Base-by-base conservation (phyloP, 2,888 invertebrate species). In the Meganola albula region DNA sequence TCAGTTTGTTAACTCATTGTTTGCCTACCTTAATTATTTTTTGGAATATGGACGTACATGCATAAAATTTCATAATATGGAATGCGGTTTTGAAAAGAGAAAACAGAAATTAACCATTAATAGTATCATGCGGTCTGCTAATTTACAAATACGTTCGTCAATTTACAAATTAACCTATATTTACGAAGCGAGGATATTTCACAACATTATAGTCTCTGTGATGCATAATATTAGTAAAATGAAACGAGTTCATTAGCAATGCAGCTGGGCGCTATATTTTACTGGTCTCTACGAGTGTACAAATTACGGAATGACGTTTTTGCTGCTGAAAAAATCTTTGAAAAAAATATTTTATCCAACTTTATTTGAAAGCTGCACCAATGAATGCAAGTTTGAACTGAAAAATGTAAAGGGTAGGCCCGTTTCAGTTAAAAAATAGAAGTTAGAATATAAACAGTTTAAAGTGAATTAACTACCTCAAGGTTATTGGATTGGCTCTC, bases 241-340 rank as follows among this genome's bases (percentile, higher is more conserved):
- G 74, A 78, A 79, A 64, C 65, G 72, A 58, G 69, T 78, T 78
- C 78, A 78, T 78, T 79, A 78, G 74, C 62, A 53, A 31, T 60
- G 65, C 76, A 78, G 75, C 76, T 75, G 73, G 51, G 58, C 68
- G 53, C 66, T 48, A 77, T 78, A 75, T 76, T 78, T 79, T 68
- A 74, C 68, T 53, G 52, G 64, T n/a, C n/a, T n/a, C n/a, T n/a
- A n/a, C n/a, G n/a, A n/a, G n/a, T 53, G 52, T 63, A 71, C 70
- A 69, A 68, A 75, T 74, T 74, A 63, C 67, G 58, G 50, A 34
- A 48, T 65, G 69, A 70, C 70, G 63, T 65, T 75, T 74, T 70
- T 61, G 63, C 71, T 67, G 68, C 61, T 70, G 67, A 51, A 63
- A 59, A 67, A 53, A 39, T 47, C 34, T 44, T 69, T 65, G 58